Evolutionary conservation across 2,888 invertebrate genomes (phyloP), one percentile per base, ranked within the genome.

Genomic region (Drosophila nigricruria): DNA sequence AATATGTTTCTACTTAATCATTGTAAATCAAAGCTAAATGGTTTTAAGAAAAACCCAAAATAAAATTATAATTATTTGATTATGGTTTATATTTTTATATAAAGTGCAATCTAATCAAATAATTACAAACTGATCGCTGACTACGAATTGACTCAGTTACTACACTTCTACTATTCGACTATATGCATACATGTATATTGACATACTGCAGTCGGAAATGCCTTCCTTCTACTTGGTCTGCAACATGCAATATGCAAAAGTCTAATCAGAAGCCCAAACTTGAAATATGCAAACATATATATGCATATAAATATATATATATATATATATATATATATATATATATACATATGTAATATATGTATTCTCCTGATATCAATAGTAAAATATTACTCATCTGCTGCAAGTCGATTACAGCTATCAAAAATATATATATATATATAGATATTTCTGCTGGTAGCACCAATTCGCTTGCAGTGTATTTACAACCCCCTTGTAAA

Each of bases 391-490:
- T 45, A 25, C 36, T 45, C 36, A 53, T 25, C 38, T 47, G 30
- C 18, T 32, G 30, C 23, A 47, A 40, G 23, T 32, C 27, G 45
- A 43, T 47, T 53, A n/a, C 9, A 18, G 23, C 38, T 69, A 59
- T 68, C 36, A 30, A n/a, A 16, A 25, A 42, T 23, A 20, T n/a
- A n/a, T 4, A 25, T 23, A 25, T 16, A 12, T 43, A 10, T 59
- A n/a, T n/a, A n/a, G n/a, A n/a, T n/a, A 25, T 38, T 60, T 59
- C 32, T 8, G 16, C 20, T 32, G 12, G 36, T 27, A 54, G 25
- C 25, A 27, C 30, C 34, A 45, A 50, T 32, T 63, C 20, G 16
- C 38, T 69, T 65, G 23, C 78, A 84, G 82, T 82, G 82, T 84
- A 82, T 43, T 56, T 61, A 40, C 75, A 75, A 64, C 66, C 75